Percentiles rank a stretch among this genome's conserved stretches.
phyloP scores from a whole-genome alignment of 2,888 invertebrate species.

The Lasioglossum marginatum region DNA sequence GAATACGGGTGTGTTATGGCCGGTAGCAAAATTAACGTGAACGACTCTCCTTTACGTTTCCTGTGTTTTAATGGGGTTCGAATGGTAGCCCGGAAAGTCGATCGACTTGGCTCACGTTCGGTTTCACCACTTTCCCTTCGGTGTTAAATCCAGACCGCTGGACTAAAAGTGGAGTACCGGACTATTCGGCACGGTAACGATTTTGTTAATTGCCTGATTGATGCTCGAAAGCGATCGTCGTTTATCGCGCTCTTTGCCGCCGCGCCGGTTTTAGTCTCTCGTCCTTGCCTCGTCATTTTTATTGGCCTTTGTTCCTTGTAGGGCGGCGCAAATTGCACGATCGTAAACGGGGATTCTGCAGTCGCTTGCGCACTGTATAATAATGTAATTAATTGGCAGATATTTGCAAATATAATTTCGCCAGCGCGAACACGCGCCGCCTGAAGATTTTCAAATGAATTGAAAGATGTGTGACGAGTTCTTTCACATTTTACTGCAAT shows the following conservation, averaged over 20 bases:
- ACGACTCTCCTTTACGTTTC: conserved; percentile 51
- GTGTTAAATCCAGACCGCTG: conserved; percentile 55
- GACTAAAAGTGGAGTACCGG: conserved; percentile 9
- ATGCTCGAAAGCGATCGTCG: background rate
- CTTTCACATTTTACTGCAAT: no score
- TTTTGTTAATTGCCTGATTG: conserved; percentile 1
- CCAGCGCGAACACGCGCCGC: background rate
- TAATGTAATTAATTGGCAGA: background rate
- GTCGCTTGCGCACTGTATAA: background rate
- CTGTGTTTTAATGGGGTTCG: conserved; percentile 52
- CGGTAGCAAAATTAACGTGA: conserved; percentile 44
- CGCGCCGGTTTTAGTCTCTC: background rate
- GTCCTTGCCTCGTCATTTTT: background rate
- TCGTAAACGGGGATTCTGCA: background rate
- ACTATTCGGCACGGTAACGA: conserved; percentile 17
- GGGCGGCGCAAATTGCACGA: background rate
- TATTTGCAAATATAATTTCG: background rate
- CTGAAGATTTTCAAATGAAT: background rate
- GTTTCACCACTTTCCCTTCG: conserved; percentile 72
- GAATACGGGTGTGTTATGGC: background rate
- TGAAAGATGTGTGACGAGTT: background rate
- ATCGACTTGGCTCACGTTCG: conserved; percentile 57
- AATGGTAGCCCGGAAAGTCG: conserved; percentile 59
- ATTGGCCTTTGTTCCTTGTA: background rate
- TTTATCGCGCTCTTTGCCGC: conserved; percentile 1